These are phyloP conservation scores for Gymnodraco acuticeps DNA, from an alignment of 2,797 vertebrate species.

Conservation along the genomic window DNA sequence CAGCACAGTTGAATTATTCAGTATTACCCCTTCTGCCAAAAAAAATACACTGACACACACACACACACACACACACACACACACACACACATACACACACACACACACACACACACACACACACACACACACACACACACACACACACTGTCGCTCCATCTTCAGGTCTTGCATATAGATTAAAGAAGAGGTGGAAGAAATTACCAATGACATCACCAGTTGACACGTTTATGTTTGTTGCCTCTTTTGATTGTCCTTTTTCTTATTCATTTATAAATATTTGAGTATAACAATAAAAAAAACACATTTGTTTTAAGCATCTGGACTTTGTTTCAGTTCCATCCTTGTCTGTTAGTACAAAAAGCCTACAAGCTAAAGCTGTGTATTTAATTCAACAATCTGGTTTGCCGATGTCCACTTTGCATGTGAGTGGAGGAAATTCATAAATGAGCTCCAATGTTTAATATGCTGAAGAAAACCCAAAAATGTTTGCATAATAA, in stretches of 20 bases:
- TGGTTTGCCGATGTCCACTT: no score
- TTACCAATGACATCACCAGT: slow-evolving; percentile 12
- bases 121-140: slow-evolving; percentile 4
- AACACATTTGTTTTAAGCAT: background rate
- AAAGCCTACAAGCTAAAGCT: background rate
- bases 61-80: background rate
- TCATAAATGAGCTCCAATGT: no score
- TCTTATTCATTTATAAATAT: background rate
- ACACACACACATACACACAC: background rate
- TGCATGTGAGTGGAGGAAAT: no score
- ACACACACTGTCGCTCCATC: slow-evolving; percentile 6
- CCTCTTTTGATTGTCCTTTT: background rate
- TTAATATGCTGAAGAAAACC: background rate
- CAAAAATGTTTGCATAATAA: background rate
- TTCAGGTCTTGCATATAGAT: slow-evolving; percentile 34
- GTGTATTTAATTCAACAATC: background rate
- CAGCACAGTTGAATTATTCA: slow-evolving; percentile 84
- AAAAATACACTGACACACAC: slow-evolving; percentile 3
- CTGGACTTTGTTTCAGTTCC: background rate
- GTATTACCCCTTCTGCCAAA: slow-evolving; percentile 52
- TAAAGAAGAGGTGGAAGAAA: slow-evolving; percentile 32
- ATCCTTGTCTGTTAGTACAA: background rate
- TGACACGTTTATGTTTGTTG: background rate
- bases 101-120: background rate
- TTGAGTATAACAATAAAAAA: background rate